These are phyloP conservation scores for Catagonus wagneri DNA, from an alignment of 2,113 vertebrate species.

Conservation along the genomic window DNA sequence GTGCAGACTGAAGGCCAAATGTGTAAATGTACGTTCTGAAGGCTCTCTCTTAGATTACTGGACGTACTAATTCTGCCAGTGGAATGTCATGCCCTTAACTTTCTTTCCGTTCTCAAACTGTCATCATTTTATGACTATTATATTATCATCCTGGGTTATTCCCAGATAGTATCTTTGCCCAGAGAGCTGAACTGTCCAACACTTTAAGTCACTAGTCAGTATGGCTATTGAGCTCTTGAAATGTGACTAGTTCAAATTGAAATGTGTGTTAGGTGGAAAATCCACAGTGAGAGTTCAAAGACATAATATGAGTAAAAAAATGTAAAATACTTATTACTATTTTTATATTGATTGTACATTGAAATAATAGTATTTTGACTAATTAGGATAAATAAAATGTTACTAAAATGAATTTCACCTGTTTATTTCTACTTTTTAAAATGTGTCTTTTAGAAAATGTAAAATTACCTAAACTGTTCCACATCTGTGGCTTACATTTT, in stretches of 20 bases:
- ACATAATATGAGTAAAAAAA: not conserved
- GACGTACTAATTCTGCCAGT: constrained; percentile 61
- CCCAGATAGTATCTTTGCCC: not conserved
- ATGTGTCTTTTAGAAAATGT: constrained; percentile 28
- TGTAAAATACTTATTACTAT: not conserved
- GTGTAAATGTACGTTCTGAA: constrained; percentile 32
- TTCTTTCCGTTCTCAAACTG: constrained; percentile 33
- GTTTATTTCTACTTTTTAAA: constrained; percentile 33
- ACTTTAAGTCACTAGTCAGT: not conserved
- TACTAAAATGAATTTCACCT: not conserved
- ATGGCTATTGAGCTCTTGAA: not conserved
- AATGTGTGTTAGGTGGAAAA: not conserved
- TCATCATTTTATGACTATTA: not conserved
- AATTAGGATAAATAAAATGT: constrained; percentile 2
- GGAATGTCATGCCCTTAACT: constrained; percentile 51
- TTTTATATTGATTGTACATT: not conserved
- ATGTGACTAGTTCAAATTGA: not conserved
- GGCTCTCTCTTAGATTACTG: constrained; percentile 60
- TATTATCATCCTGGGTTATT: not conserved
- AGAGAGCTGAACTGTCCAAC: not conserved
- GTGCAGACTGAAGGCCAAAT: constrained; percentile 68
- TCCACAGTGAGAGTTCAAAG: not conserved
- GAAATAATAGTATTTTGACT: not conserved
- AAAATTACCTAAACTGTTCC: not conserved
- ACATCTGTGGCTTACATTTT: not conserved